Evolutionary conservation across 2,113 vertebrate species (phyloP).

Genomic region (Lipophrys pholis): DNA sequence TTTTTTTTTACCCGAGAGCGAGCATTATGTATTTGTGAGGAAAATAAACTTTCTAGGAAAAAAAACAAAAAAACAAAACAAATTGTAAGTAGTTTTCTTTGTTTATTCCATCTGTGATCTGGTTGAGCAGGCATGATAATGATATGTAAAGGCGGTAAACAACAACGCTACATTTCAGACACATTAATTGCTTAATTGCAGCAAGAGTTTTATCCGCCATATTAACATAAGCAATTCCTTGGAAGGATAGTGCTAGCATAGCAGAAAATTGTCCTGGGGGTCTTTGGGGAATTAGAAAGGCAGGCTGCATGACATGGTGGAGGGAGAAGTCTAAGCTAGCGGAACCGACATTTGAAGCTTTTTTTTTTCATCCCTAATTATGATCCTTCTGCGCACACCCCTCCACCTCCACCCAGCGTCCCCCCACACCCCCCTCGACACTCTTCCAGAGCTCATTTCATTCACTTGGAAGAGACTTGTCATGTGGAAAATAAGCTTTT

Average conservation of each 20-base stretch:
- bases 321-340: conserved; percentile 86
- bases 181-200: conserved; percentile 92
- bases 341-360: conserved; percentile 86
- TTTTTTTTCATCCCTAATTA: conserved; percentile 74
- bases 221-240: conserved; percentile 90
- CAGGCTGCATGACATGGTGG: conserved; percentile 84
- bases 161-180: conserved; percentile 86
- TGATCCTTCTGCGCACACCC: conserved; percentile 69
- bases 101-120: conserved; percentile 43
- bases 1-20: not conserved
- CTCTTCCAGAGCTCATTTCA: conserved; percentile 56
- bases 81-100: not conserved
- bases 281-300: conserved; percentile 89
- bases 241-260: conserved; percentile 87
- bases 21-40: not conserved
- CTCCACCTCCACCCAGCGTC: conserved; percentile 41
- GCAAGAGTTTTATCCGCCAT: conserved; percentile 86
- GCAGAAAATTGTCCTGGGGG: conserved; percentile 94
- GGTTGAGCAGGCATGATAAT: conserved; percentile 73
- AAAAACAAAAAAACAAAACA: not conserved
- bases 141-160: conserved; percentile 75
- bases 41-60: not conserved
- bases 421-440: conserved; percentile 18
- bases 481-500: conserved; percentile 71
- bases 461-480: conserved; percentile 49